phyloP scores from a whole-genome alignment of 1,140 invertebrate genomes.

The Eupristina koningsbergeri region DNA sequence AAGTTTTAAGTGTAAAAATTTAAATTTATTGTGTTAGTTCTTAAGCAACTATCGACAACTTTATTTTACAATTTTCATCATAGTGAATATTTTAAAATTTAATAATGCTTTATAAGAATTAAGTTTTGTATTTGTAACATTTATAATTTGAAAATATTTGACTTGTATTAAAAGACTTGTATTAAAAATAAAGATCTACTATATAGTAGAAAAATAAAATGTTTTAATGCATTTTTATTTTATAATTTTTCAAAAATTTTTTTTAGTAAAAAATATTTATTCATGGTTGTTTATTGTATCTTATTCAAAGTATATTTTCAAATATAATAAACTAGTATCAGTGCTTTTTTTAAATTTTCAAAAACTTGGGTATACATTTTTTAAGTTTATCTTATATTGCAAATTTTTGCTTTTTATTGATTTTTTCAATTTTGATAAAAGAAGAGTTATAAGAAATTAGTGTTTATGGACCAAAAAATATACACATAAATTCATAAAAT shows the following conservation, averaged over 20 bases:
- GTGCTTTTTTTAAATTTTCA: too few species aligned
- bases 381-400: too few species aligned
- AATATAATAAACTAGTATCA: too few species aligned
- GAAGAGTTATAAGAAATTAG: too few species aligned
- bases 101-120: neutral
- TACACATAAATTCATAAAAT: too few species aligned
- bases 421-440: too few species aligned
- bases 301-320: too few species aligned
- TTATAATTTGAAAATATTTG: neutral
- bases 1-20: constrained; percentile 35
- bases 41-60: neutral
- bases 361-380: too few species aligned
- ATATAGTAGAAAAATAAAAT: neutral
- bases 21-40: constrained; percentile 15
- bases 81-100: neutral
- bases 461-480: too few species aligned
- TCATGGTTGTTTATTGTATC: too few species aligned
- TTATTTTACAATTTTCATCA: neutral
- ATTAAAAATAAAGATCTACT: neutral
- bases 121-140: constrained; percentile 13
- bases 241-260: neutral
- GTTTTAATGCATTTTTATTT: neutral
- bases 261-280: too few species aligned
- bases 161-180: neutral
- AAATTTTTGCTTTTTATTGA: too few species aligned